Base-by-base conservation (phyloP, 2,797 vertebrate genomes). In the Masticophis lateralis region DNA sequence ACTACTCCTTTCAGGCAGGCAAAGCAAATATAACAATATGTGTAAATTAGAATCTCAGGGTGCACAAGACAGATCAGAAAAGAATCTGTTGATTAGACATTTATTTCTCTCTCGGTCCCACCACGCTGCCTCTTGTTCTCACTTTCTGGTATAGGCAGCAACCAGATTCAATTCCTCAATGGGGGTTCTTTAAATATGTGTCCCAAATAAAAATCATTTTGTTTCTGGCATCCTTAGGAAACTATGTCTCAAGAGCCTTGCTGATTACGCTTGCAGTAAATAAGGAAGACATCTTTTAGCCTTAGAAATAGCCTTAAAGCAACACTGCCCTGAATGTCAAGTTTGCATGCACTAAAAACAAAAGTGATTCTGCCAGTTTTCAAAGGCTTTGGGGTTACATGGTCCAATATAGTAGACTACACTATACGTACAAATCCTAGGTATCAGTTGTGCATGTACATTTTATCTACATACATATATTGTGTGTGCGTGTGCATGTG, bases 281-380 rank as follows among this genome's bases (percentile, higher is more conserved):
- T 53, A 61, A 90, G 90, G 94, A 90, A 91, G 88, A 93, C 92
- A 92, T 94, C 92, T 95, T 95, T 95, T 94, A 97, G 96, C 96
- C 96, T 96, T 96, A 97, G 96, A 96, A 96, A 95, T 5, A 97
- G 96, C 96, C 97, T 97, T 97, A 97, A 97, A 97, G 93, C 90
- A 95, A 96, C 97, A 96, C 96, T 97, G 96, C 96, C 96, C 96
- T 97, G 96, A 97, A 97, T 97, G 96, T 97, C 93, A 92, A 93
- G 11, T 74, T 94, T 90, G 94, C 96, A 95, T 96, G 96, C 95
- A 60, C 53, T 0, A 27, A 94, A 95, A 96, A 95, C 4, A 61
- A 94, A 92, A 0, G 5, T 92, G 92, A 90, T 94, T 95, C 94
- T 92, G 59, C 92, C 96, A 92, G 28, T 92, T 91, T 92, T 93